These are phyloP conservation scores for Tragelaphus buxtoni DNA, from an alignment of 2,113 vertebrate genomes.

Conservation along the genomic window DNA sequence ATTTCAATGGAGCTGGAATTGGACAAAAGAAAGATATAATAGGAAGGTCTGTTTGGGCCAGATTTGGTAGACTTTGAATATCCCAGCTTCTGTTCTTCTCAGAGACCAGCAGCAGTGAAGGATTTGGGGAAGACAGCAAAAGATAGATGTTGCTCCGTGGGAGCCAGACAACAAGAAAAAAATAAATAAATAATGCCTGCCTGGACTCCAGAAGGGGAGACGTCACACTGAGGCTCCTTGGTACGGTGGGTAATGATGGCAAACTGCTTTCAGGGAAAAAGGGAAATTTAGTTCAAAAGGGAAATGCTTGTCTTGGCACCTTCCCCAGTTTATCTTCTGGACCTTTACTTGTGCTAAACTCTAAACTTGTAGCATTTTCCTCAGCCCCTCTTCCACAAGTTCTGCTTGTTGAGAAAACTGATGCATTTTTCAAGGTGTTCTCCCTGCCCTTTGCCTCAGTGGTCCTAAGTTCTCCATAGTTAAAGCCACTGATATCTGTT, in stretches of 20 bases:
- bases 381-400: not conserved
- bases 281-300: not conserved
- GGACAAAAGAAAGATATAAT: conserved; percentile 11
- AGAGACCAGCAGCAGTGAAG: not conserved
- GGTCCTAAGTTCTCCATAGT: not conserved
- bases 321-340: not conserved
- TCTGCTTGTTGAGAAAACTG: not conserved
- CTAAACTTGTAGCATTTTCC: not conserved
- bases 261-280: conserved; percentile 1
- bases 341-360: not conserved
- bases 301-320: not conserved
- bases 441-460: not conserved
- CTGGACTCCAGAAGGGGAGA: not conserved
- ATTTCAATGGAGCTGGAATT: not conserved
- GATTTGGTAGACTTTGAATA: not conserved
- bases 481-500: not conserved
- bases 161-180: not conserved
- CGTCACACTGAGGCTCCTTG: not conserved
- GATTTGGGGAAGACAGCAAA: not conserved
- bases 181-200: not conserved
- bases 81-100: not conserved
- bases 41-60: not conserved
- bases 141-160: not conserved
- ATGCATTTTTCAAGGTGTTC: not conserved
- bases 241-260: not conserved